Conservation (phyloP, 2,797 vertebrate genomes). For the Sebastes vulpes region DNA sequence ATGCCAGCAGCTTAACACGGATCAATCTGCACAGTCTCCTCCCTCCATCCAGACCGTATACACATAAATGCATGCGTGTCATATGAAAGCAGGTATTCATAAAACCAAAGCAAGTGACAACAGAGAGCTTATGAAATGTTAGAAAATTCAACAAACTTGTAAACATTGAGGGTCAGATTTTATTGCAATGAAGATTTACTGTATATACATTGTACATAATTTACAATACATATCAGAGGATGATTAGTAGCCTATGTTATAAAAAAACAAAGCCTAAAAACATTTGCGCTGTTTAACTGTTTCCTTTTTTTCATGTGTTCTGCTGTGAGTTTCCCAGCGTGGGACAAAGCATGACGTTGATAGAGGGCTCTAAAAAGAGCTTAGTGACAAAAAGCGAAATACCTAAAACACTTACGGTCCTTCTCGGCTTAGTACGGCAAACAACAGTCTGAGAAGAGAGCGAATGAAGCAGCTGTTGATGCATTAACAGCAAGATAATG, state of each 20-base stretch:
- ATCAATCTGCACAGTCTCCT: slow-evolving; percentile 13
- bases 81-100: not conserved
- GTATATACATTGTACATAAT: not conserved
- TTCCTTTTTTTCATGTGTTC: slow-evolving; percentile 2
- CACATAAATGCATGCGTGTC: not conserved
- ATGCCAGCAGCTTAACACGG: slow-evolving; percentile 56
- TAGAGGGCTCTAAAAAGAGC: slow-evolving; percentile 7
- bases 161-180: not conserved
- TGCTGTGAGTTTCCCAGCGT: slow-evolving; percentile 25
- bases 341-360: slow-evolving; percentile 16
- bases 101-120: not conserved
- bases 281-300: not conserved
- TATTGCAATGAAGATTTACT: slow-evolving; percentile 8
- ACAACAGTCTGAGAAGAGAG: not conserved
- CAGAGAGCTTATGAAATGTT: not conserved
- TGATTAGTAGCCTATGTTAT: not conserved
- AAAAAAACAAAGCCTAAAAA: not conserved
- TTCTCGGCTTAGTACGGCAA: not conserved
- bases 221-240: not conserved
- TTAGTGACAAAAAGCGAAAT: slow-evolving; percentile 29
- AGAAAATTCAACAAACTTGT: not conserved
- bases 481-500: not conserved
- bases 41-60: not conserved
- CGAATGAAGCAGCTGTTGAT: not conserved
- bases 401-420: not conserved